Percentiles rank a stretch among this genome's conserved stretches.
Conservation (phyloP, 2,888 invertebrate species). For the Lithosia quadra region DNA sequence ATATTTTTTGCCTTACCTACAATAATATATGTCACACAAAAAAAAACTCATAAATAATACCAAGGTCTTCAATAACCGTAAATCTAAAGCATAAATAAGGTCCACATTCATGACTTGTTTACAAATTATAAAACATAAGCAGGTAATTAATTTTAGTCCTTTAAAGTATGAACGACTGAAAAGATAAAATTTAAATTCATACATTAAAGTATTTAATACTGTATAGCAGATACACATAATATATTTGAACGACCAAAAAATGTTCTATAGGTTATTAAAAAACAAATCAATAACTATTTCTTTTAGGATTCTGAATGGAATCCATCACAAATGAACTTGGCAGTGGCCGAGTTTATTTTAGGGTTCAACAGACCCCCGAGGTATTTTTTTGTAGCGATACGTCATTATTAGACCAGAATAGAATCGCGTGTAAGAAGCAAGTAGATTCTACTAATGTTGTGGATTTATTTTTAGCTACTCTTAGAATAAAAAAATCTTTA, state of each 20-base stretch:
- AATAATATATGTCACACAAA: too few species aligned
- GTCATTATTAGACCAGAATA: not conserved
- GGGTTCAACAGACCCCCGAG: slow-evolving; percentile 86
- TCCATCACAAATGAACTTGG: not conserved
- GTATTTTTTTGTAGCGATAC: not conserved
- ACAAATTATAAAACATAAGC: not conserved
- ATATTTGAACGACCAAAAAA: not conserved
- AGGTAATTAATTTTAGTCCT: rapidly evolving
- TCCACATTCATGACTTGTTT: not conserved
- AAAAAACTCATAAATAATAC: not conserved
- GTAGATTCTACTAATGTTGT: not conserved
- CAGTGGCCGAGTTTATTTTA: slow-evolving; percentile 15
- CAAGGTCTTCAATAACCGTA: not conserved
- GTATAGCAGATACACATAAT: too few species aligned
- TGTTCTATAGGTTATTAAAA: not conserved
- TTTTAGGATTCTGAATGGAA: not conserved
- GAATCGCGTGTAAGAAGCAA: not conserved
- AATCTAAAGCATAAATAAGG: not conserved
- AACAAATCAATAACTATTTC: not conserved
- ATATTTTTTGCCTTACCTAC: not conserved
- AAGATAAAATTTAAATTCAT: too few species aligned
- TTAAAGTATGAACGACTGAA: not conserved
- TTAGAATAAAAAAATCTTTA: too few species aligned
- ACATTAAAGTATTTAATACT: too few species aligned
- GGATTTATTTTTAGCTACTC: not conserved